A percentile compares a stretch with the other conserved stretches of the same genome.
These are phyloP conservation scores for Brachionus rotundiformis DNA, from an alignment of 1,140 invertebrate species.

Conservation along the genomic window DNA sequence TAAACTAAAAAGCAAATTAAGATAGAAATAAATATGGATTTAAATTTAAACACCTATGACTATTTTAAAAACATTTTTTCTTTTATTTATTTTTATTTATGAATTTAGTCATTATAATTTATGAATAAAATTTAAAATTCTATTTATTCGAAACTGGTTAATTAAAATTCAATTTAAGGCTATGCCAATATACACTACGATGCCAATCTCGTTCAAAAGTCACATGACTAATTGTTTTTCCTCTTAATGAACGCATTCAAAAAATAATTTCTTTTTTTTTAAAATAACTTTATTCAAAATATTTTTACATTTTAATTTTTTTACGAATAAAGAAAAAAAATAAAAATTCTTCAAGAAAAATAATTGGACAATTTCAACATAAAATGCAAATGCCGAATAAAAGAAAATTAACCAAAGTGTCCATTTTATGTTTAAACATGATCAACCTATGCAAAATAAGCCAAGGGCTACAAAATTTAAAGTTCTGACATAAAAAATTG, in stretches of 20 bases:
- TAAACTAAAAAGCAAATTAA: not conserved
- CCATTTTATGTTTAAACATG: not conserved
- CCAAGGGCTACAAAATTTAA: not conserved
- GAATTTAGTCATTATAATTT: slow-evolving; percentile 34
- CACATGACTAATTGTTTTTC: not conserved
- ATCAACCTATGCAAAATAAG: not conserved
- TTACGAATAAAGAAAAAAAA: slow-evolving; percentile 5
- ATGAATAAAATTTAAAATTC: slow-evolving; percentile 25
- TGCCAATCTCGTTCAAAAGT: not conserved
- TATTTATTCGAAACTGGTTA: not conserved
- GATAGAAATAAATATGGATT: not conserved
- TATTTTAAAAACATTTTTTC: not conserved
- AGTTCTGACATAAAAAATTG: not conserved
- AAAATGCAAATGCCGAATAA: slow-evolving; percentile 3
- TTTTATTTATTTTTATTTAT: not conserved
- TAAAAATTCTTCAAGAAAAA: not conserved
- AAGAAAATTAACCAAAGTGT: not conserved
- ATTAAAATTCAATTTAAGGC: not conserved
- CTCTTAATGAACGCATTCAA: not conserved
- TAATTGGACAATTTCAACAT: not conserved
- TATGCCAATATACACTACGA: not conserved
- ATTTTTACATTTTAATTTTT: not conserved
- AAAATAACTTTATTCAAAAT: slow-evolving; percentile 31
- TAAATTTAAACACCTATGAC: slow-evolving; percentile 5
- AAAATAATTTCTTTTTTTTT: slow-evolving; percentile 35